Evolutionary conservation across 2,113 vertebrate species (phyloP).

Genomic region (Pangasianodon gigas): DNA sequence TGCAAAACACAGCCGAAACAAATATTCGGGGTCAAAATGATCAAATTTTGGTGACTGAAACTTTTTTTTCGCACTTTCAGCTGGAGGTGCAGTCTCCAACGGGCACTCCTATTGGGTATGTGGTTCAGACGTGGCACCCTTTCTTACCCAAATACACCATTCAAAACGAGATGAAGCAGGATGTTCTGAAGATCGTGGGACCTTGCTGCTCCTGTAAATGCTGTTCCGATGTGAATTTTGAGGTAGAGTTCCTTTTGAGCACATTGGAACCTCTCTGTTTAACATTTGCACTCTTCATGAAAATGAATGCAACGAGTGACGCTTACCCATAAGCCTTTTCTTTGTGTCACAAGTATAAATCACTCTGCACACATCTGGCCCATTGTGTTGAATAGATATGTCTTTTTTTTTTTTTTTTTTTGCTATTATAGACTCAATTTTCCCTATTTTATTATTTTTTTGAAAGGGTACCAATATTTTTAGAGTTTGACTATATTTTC

Average conservation of each 20-base stretch:
- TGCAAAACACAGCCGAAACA: conserved; percentile 70
- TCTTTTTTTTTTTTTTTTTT: too few relatives aligned
- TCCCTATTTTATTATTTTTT: background rate
- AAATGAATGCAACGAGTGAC: background rate
- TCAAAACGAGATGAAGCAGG: conserved; percentile 71
- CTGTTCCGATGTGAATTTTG: conserved; percentile 78
- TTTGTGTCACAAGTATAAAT: background rate
- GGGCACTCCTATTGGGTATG: conserved; percentile 76
- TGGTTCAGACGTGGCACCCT: conserved; percentile 79
- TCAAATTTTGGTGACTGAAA: background rate
- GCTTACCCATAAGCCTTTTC: background rate
- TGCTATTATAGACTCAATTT: too few relatives aligned
- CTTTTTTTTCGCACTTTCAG: conserved; percentile 56
- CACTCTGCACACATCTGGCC: background rate
- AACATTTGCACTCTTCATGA: background rate
- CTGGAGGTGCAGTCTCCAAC: conserved; percentile 82
- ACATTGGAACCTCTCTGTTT: background rate
- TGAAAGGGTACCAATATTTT: background rate
- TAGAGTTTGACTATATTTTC: background rate
- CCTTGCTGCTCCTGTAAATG: conserved; percentile 75
- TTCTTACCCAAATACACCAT: conserved; percentile 79
- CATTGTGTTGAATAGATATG: too few relatives aligned
- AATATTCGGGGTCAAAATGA: background rate
- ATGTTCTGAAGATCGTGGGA: conserved; percentile 76
- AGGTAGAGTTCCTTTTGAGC: conserved; percentile 63